Percentiles rank a stretch among this genome's conserved stretches.
Evolutionary conservation across 2,797 vertebrate species (phyloP).

Genomic region (Melanotaenia nigrans): DNA sequence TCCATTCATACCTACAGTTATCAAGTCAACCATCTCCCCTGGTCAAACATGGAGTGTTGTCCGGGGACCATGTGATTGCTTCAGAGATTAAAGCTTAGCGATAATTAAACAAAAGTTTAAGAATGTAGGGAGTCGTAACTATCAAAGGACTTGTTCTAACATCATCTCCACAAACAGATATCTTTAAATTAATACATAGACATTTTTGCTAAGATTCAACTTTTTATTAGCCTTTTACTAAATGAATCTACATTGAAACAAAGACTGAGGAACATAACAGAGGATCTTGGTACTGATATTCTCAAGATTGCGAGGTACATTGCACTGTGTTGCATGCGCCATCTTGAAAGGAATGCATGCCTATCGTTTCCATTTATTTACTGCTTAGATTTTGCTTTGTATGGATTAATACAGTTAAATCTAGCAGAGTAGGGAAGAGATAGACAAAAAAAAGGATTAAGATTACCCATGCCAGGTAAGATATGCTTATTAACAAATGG

Average conservation of each 20-base stretch:
- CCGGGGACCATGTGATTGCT: conserved; percentile 41
- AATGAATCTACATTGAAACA: neutral
- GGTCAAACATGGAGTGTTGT: conserved; percentile 54
- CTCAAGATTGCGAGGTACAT: too few species aligned
- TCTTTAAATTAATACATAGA: neutral
- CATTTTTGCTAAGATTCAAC: neutral
- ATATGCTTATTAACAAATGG: too few species aligned
- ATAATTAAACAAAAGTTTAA: conserved; percentile 50
- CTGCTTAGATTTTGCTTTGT: too few species aligned
- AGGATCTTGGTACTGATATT: neutral
- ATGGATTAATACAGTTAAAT: too few species aligned
- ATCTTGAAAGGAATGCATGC: too few species aligned
- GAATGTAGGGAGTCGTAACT: neutral
- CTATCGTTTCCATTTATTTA: too few species aligned
- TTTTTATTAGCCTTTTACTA: neutral
- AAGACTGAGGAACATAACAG: neutral
- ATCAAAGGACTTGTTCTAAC: neutral
- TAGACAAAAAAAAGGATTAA: too few species aligned
- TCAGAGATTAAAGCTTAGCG: conserved; percentile 48
- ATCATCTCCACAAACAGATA: neutral
- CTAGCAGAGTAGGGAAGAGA: too few species aligned
- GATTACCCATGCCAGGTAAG: too few species aligned
- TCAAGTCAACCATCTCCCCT: conserved; percentile 38
- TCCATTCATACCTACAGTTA: conserved; percentile 43
- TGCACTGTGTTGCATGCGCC: too few species aligned